Base-by-base conservation (phyloP, 1,140 invertebrate genomes). In the Drusus annulatus region DNA sequence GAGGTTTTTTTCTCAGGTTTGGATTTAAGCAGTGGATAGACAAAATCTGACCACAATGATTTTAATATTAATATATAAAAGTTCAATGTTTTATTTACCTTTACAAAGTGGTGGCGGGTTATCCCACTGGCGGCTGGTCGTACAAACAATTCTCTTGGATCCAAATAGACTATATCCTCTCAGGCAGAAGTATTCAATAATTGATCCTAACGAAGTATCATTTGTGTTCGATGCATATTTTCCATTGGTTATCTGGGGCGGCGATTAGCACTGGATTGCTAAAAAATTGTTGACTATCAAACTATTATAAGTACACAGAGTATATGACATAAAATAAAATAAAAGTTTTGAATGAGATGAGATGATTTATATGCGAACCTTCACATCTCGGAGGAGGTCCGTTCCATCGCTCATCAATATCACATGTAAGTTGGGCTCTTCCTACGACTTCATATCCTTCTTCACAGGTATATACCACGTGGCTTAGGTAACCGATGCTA, bases 371-470 rank as follows among this genome's bases (percentile, higher is more conserved):
- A 25, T 31, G 16, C 75, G 17, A 51, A 95, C 94, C 93, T 86
- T 97, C 94, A 86, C 96, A 97, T 84, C 94, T 89, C 5, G 97
- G 96, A 77, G 97, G 97, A 28, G 96, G 96, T 68, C 96, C 97
- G 86, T 98, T 97, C 97, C 97, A 98, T 75, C 95, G 91, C 85
- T 96, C 96, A 85, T 98, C 96, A 84, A 97, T 94, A 87, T 98
- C 97, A 85, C 97, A 98, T 5, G 95, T 94, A 2, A 98, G 89
- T 81, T 95, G 91, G 0, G 94, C 93, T 31, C 96, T 91, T 28
- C 94, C 94, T 45, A 95, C 93, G 92, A 98, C 94, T 86, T 95
- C 94, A 87, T 94, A 96, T 4, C 96, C 96, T 81, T 94, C 92
- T 15, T 95, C 91, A 85, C 97, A 98, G 13, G 90, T 89, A 84